phyloP scores from a whole-genome alignment of 2,113 vertebrate species.

The human (Homo sapiens) region DNA sequence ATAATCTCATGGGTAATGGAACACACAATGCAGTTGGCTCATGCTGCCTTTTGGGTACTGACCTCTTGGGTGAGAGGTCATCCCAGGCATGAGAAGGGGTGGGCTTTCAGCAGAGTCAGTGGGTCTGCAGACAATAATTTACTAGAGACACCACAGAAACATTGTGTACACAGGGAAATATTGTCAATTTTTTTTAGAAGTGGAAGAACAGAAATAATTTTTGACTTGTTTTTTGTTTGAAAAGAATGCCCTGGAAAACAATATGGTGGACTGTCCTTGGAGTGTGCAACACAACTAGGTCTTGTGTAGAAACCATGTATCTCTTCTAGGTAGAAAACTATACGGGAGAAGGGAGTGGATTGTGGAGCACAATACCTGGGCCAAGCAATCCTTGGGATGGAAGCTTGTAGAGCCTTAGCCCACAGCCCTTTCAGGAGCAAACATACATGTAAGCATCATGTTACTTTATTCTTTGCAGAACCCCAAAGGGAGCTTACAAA shows the following conservation, averaged over 20 bases:
- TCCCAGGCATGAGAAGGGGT: background rate
- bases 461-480: background rate
- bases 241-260: constrained; percentile 39
- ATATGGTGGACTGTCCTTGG: background rate
- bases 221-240: constrained; percentile 17
- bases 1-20: constrained; percentile 57
- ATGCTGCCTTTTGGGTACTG: constrained; percentile 4
- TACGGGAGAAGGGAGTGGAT: background rate
- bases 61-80: constrained; percentile 40
- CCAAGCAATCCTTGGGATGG: background rate
- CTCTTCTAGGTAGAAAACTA: background rate
- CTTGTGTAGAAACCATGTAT: background rate
- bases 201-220: constrained; percentile 14
- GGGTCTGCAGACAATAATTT: constrained; percentile 52
- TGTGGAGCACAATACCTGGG: background rate
- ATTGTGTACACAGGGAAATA: background rate
- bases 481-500: background rate
- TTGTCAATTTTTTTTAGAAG: background rate
- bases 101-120: background rate
- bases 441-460: accelerated
- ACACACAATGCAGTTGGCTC: background rate
- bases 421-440: background rate
- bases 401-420: background rate
- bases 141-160: background rate
- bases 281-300: background rate